Percentiles rank a stretch among this genome's conserved stretches.
Evolutionary conservation across 2,113 vertebrate species (phyloP).

Genomic region (Thermophis baileyi): DNA sequence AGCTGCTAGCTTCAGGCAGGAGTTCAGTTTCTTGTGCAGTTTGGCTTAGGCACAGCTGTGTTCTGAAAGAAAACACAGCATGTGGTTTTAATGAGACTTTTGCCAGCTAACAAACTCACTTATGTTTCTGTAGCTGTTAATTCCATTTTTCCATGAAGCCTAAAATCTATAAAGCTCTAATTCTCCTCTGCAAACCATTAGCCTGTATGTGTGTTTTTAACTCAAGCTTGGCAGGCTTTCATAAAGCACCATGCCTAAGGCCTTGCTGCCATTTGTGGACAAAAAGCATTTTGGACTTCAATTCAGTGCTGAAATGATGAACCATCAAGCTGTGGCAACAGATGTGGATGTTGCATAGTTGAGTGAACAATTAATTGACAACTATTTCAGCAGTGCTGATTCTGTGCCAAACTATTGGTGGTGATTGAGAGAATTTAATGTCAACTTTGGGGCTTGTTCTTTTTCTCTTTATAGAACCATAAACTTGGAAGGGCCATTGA

Average conservation of each 20-base stretch:
- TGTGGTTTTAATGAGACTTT: background rate
- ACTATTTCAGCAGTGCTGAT: background rate
- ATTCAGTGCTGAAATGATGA: background rate
- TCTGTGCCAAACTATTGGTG: background rate
- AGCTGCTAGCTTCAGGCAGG: background rate
- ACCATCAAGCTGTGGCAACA: background rate
- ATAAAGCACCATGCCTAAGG: background rate
- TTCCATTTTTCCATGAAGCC: background rate
- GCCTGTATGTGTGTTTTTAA: background rate
- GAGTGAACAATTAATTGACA: background rate
- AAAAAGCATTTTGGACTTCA: background rate
- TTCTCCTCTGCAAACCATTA: background rate
- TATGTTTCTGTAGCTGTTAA: slow-evolving; percentile 4
- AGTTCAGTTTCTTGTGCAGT: background rate
- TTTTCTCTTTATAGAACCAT: background rate
- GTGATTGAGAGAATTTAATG: slow-evolving; percentile 1
- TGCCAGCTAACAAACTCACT: background rate
- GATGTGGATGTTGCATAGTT: background rate
- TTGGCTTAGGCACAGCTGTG: background rate
- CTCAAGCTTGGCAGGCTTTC: background rate
- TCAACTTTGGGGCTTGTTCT: background rate
- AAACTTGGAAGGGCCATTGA: background rate
- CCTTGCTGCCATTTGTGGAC: background rate
- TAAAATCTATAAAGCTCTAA: background rate
- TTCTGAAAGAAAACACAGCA: background rate